Conservation (phyloP, 1,140 invertebrate species). For the Lasioglossum albipes region DNA sequence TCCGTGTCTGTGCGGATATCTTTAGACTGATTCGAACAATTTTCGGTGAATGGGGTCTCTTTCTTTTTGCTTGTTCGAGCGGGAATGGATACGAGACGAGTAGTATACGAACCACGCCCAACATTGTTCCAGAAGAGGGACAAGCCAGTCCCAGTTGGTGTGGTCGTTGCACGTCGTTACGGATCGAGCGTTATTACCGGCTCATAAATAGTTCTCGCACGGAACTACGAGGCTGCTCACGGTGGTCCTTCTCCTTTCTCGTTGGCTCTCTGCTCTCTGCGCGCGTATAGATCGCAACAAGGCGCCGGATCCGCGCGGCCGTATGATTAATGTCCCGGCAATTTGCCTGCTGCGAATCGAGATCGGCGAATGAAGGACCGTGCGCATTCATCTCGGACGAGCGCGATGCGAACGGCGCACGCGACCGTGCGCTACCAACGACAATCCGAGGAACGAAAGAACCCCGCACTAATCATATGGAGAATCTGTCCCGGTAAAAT, state of each 20-base stretch:
- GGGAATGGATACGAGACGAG: slow-evolving; percentile 2
- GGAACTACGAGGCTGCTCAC: slow-evolving; percentile 20
- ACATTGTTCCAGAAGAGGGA: slow-evolving; percentile 55
- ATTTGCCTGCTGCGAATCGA: slow-evolving; percentile 57
- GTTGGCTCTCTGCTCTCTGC: slow-evolving; percentile 18
- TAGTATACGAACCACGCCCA: slow-evolving; percentile 45
- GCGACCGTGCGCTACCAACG: too few relatives aligned
- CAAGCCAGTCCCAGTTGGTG: slow-evolving; percentile 1
- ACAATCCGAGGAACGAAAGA: too few relatives aligned
- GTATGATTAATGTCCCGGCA: slow-evolving; percentile 57
- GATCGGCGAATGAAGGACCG: slow-evolving; percentile 47
- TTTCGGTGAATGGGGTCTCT: not conserved
- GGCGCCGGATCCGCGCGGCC: slow-evolving; percentile 10
- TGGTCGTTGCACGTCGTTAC: slow-evolving; percentile 34
- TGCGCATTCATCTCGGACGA: not conserved
- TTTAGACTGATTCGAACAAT: too few relatives aligned
- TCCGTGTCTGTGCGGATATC: too few relatives aligned
- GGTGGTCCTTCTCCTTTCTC: slow-evolving; percentile 1
- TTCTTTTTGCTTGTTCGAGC: not conserved
- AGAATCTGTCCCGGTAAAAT: too few relatives aligned
- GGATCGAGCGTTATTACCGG: slow-evolving; percentile 54
- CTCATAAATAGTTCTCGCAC: slow-evolving; percentile 60
- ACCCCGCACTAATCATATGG: too few relatives aligned
- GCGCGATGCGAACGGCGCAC: too few relatives aligned
- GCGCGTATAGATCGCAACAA: slow-evolving; percentile 41